Base-by-base conservation (phyloP, 2,797 vertebrate genomes). In the Sebastes ruberrimus region DNA sequence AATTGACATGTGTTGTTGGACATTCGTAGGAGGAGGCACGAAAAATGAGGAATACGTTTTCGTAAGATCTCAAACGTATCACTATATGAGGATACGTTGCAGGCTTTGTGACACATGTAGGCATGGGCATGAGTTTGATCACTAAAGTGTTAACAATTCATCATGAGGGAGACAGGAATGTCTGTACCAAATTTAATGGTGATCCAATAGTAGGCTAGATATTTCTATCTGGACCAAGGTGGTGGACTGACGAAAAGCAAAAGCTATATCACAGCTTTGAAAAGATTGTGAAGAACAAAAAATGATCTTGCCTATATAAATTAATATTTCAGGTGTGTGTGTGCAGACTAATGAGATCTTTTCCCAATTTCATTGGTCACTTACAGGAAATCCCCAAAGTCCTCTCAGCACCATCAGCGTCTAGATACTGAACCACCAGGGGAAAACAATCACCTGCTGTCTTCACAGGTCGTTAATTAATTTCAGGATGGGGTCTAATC, bases 401-500 rank as follows among this genome's bases (percentile, higher is more conserved):
- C 75, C 20, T 76, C 57, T 71, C 56, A 42, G 22, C 62, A 38
- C 10, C 42, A 18, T 69, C 69, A 80, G 52, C 7, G 2, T 78
- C 79, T 63, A 46, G 62, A 71, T 76, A 38, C 35, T 65, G 28
- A 10, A n/a, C 30, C 81, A 78, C 66, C 75, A 18, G 60, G 76
- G 82, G 49, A 78, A 65, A 78, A 82, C 11, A 64, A 71, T 88
- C 78, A 85, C 86, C 84, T 84, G 71, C 65, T 72, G 74, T 82
- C 79, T 85, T 91, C 81, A 75, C 85, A 66, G 70, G 74, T 55
- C 84, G 84, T 75, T 90, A 89, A 92, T 93, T 89, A 89, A 88
- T 87, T 86, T 69, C 91, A 85, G 85, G 63, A 77, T 78, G 80
- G 74, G 83, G 83, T 84, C 42, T 83, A 82, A 86, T 91, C 74